Evolutionary conservation across 2,113 vertebrate genomes (phyloP), one percentile per base, ranked within the genome.

Genomic region (Hippocampus barbouri): DNA sequence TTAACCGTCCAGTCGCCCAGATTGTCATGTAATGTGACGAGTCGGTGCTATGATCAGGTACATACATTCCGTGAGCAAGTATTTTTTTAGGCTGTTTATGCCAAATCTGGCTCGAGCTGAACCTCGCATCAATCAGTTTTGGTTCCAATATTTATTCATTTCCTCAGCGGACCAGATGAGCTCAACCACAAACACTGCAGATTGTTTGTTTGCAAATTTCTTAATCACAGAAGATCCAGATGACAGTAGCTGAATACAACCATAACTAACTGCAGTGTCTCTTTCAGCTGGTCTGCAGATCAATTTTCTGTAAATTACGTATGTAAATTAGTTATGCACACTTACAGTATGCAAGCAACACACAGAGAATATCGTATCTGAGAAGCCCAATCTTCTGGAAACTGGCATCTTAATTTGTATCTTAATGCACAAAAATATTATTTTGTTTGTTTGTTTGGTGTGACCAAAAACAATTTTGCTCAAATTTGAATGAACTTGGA

Each of bases 341-440:
- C 27, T 64, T 69, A 60, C 16, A 18, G 30, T 20, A n/a, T 43
- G 43, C 4, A 41, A 64, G 40, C 21, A 43, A 64, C 38, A 43
- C 30, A 40, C 40, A 43, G 30, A 76, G 43, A 76, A 65, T 53
- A 41, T n/a, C 59, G 34, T 79, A 65, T 81, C 79, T 77, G 83
- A 82, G 71, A 18, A 78, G 16, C 54, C 59, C 66, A 45, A 23
- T 4, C 18, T 40, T 18, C 68, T 64, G 5, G n/a, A 74, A 49
- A 51, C 18, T 23, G 43, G 34, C 8, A 25, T 25, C n/a, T 5
- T 66, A 4, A 23, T 69, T 30, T 59, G 0, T 40, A 68, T 54
- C 16, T 10, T 5, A 43, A 41, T 71, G 70, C 67, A 82, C 78
- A 60, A 53, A 66, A 8, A n/a, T 34, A 51, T 47, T 41, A 27